Evolutionary conservation across 23 tunicate species (phyloP).

Genomic region (Clavelina lepadiformis): DNA sequence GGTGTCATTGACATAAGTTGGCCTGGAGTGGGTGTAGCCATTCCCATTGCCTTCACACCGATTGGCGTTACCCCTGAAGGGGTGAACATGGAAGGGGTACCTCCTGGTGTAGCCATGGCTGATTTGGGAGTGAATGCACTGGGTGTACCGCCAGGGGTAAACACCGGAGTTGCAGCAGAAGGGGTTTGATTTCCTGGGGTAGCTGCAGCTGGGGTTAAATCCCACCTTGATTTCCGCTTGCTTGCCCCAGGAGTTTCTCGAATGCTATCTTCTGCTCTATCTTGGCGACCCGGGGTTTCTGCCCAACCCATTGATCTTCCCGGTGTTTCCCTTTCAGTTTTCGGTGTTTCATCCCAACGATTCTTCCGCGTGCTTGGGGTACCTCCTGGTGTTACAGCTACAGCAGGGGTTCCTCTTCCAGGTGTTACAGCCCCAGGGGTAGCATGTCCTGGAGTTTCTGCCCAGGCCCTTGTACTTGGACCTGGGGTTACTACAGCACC

Average conservation of each 20-base stretch:
- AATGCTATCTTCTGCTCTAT: slow-evolving; percentile 68
- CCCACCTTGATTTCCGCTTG: slow-evolving; percentile 97
- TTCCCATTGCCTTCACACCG: slow-evolving; percentile 86
- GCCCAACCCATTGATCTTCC: slow-evolving; percentile 96
- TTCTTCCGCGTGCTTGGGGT: slow-evolving; percentile 81
- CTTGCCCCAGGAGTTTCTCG: slow-evolving; percentile 93
- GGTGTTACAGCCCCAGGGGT: slow-evolving; percentile 93
- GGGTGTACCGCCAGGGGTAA: slow-evolving; percentile 96
- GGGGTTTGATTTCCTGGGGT: slow-evolving; percentile 96
- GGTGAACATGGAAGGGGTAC: slow-evolving; percentile 94
- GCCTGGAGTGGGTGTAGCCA: slow-evolving; percentile 90
- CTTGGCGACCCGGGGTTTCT: slow-evolving; percentile 81
- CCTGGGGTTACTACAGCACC: slow-evolving; percentile 90
- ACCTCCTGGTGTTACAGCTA: slow-evolving; percentile 62
- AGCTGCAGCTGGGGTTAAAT: slow-evolving; percentile 93
- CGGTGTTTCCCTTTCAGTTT: slow-evolving; percentile 92
- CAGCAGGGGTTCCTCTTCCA: slow-evolving; percentile 88
- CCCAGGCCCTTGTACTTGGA: slow-evolving; percentile 87
- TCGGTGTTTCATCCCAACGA: slow-evolving; percentile 96
- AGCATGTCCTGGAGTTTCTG: slow-evolving; percentile 93
- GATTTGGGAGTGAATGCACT: slow-evolving; percentile 83
- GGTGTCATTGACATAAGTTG: slow-evolving; percentile 95
- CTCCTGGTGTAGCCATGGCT: slow-evolving; percentile 77
- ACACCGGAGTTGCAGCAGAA: slow-evolving; percentile 73
- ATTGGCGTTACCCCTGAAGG: slow-evolving; percentile 94